Percentiles rank a stretch among this genome's conserved stretches.
These are phyloP conservation scores for Thamnophis sirtalis DNA, from an alignment of 2,113 vertebrate genomes.

Conservation along the genomic window DNA sequence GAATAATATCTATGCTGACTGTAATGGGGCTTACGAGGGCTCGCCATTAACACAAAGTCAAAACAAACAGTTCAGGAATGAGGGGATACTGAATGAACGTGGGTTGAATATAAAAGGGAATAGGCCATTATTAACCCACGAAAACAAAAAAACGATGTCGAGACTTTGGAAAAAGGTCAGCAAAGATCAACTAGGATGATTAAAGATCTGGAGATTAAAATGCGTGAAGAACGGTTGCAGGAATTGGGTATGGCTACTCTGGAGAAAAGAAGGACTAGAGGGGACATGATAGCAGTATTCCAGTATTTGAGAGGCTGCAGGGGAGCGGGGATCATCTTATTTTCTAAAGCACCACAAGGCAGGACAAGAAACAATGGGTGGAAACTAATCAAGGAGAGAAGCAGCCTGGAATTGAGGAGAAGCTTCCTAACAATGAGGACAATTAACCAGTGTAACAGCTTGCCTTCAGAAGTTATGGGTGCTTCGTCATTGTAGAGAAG, in stretches of 20 bases:
- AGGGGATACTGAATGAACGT: background rate
- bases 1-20: background rate
- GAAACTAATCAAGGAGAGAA: background rate
- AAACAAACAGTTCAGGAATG: background rate
- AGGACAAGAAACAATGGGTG: background rate
- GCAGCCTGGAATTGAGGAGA: no score
- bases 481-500: no score
- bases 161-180: background rate
- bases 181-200: background rate
- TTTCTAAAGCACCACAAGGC: background rate
- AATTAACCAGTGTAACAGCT: background rate
- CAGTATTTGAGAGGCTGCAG: background rate
- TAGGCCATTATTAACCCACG: background rate
- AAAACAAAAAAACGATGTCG: background rate
- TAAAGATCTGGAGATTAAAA: background rate
- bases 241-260: background rate
- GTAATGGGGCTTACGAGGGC: background rate
- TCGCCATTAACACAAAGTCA: background rate
- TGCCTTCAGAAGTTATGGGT: background rate
- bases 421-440: background rate
- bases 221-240: background rate
- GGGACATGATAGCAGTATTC: background rate
- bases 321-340: background rate
- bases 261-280: background rate
- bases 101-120: background rate